phyloP scores from a whole-genome alignment of 2,888 invertebrate genomes.

The Drosophila monieri region DNA sequence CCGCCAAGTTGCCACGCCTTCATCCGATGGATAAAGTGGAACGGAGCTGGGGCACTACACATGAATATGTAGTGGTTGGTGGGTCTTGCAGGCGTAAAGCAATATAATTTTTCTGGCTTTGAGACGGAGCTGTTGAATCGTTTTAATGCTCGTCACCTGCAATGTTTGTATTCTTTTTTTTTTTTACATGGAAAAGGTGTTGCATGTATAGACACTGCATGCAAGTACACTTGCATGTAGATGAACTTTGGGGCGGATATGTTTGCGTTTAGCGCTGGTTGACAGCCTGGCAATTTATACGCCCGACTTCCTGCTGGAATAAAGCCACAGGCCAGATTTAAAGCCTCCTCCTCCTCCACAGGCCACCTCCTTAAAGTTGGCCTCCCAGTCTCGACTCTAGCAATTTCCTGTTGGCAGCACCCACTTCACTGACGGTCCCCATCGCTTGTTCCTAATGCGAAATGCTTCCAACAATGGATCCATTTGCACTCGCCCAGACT shows the following conservation, averaged over 20 bases:
- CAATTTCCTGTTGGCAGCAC: constrained; percentile 69
- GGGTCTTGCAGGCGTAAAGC: constrained; percentile 56
- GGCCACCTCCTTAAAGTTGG: constrained; percentile 47
- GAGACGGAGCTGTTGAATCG: constrained; percentile 81
- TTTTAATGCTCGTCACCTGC: constrained; percentile 82
- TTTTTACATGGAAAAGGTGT: constrained; percentile 40
- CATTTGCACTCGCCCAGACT: constrained; percentile 64
- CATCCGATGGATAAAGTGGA: constrained; percentile 24
- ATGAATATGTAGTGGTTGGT: background rate
- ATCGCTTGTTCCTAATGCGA: constrained; percentile 46
- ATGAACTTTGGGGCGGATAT: constrained; percentile 53
- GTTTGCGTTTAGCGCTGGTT: constrained; percentile 69
- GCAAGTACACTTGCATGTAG: background rate
- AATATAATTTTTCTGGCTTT: constrained; percentile 80
- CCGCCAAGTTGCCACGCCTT: constrained; percentile 51
- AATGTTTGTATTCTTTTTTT: constrained; percentile 48
- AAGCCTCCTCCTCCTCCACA: constrained; percentile 46
- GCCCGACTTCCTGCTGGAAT: constrained; percentile 50
- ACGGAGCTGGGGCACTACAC: background rate
- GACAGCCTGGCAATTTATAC: constrained; percentile 71
- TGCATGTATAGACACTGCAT: constrained; percentile 33
- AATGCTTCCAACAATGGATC: constrained; percentile 66
- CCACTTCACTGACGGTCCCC: constrained; percentile 44
- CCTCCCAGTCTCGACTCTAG: constrained; percentile 1
- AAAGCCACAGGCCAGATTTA: constrained; percentile 42